A percentile compares a stretch with the other conserved stretches of the same genome.
Conservation (phyloP, 2,888 invertebrate species). For the Amblyjoppa fuscipennis region DNA sequence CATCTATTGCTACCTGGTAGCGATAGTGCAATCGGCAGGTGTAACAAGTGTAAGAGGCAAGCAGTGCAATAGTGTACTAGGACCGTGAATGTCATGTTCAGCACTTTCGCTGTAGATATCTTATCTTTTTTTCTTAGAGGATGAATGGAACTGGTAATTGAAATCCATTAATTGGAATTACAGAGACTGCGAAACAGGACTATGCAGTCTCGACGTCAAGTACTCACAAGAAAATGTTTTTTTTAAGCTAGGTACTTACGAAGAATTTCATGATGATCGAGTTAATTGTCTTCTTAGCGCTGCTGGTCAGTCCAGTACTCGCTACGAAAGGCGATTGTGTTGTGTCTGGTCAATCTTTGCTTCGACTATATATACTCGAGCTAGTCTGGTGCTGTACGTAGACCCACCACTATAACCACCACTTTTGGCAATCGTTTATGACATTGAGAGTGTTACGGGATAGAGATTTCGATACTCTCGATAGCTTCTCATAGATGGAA, state of each 20-base stretch:
- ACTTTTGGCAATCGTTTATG: constrained; percentile 44
- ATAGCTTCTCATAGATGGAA: constrained; percentile 16
- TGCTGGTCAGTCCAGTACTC: constrained; percentile 75
- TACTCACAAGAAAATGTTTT: neutral
- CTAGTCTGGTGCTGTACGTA: neutral
- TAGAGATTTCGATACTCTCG: constrained; percentile 11
- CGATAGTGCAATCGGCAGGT: too few species aligned
- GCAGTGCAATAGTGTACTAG: too few species aligned
- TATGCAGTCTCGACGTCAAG: neutral
- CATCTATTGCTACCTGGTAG: too few species aligned
- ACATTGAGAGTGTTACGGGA: constrained; percentile 38
- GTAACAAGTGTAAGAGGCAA: too few species aligned
- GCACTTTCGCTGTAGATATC: too few species aligned
- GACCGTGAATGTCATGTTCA: too few species aligned
- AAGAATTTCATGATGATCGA: constrained; percentile 75
- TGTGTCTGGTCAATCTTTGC: constrained; percentile 50
- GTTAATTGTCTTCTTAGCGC: constrained; percentile 66
- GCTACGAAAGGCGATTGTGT: constrained; percentile 71
- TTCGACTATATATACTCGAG: constrained; percentile 57
- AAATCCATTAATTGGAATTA: too few species aligned
- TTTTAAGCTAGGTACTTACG: constrained; percentile 72
- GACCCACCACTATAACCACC: constrained; percentile 36
- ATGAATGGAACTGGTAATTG: too few species aligned
- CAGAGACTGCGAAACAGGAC: too few species aligned
- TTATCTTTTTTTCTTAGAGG: too few species aligned